Evolutionary conservation across 2,888 invertebrate species (phyloP).

Genomic region (Icerya purchasi): DNA sequence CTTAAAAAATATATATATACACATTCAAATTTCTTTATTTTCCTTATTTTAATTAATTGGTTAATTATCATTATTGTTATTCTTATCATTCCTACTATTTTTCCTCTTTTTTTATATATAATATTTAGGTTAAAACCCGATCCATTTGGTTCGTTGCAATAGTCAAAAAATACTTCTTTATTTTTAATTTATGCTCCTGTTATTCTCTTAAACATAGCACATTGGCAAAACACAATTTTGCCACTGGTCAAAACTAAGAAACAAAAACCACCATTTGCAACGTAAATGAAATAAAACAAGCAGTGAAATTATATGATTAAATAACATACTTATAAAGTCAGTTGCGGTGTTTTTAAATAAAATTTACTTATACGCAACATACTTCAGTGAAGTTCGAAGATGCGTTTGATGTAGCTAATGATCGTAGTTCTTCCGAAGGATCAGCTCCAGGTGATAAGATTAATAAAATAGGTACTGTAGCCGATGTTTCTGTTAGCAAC

Average conservation of each 20-base stretch:
- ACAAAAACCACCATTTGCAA: not conserved
- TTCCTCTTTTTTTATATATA: too few relatives aligned
- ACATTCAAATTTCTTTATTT: too few relatives aligned
- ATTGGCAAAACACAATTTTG: not conserved
- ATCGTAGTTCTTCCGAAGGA: slow-evolving; percentile 59
- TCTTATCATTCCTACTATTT: too few relatives aligned
- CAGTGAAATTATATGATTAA: not conserved
- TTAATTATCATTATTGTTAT: too few relatives aligned
- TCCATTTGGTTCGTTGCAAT: too few relatives aligned
- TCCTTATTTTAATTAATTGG: too few relatives aligned
- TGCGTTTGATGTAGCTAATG: slow-evolving; percentile 34
- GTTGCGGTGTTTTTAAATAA: not conserved
- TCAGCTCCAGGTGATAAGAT: slow-evolving; percentile 76
- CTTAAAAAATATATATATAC: too few relatives aligned
- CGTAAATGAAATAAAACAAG: not conserved
- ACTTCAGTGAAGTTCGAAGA: slow-evolving; percentile 36
- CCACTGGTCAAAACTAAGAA: not conserved
- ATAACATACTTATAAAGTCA: not conserved
- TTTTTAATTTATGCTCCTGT: too few relatives aligned
- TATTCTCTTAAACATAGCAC: too few relatives aligned
- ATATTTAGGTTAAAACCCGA: too few relatives aligned
- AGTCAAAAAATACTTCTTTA: too few relatives aligned
- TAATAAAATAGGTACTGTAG: slow-evolving; percentile 53
- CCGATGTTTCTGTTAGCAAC: slow-evolving; percentile 33
- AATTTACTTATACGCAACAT: slow-evolving; percentile 11